Base-by-base conservation (phyloP, 2,888 invertebrate species). In the Leptinotarsa rubiginosa region DNA sequence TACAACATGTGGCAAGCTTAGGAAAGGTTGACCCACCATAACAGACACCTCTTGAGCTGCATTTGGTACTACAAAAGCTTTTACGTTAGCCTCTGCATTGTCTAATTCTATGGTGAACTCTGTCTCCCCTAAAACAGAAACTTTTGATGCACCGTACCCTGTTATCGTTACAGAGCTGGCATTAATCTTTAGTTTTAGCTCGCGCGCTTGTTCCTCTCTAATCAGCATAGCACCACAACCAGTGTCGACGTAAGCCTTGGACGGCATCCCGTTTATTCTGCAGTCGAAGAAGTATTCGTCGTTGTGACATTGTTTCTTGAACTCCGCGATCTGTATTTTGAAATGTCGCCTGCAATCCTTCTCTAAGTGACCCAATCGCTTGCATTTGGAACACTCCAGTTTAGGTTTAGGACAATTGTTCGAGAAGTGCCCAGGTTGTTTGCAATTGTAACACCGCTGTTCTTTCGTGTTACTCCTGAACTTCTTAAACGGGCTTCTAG, bases 1-100 rank as follows among this genome's bases (percentile, higher is more conserved):
- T 18, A 69, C 25, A 49, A 69, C 65, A 49, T 77, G 52, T 47
- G 69, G 65, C 18, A 50, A 47, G 47, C 75, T 77, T 16, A 75
- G 47, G 65, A 75, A 75, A n/a, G 75, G 62, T 64, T 77, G 77
- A 16, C 77, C 75, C 20, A 75, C 62, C 65, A 78, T 69, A n/a
- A 77, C 65, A n/a, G 75, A 69, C 15, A 77, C 65, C 12, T 62
- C 54, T 62, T 78, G 75, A 16, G 70, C 68, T 49, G 54, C 10
- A 69, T 76, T 64, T 50, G 50, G 52, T n/a, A 18, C 18, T 52
- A 52, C 52, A 52, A 52, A 52, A 52, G n/a, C 52, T 52, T 52
- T 52, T 52, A 52, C 52, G 52, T 52, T 52, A 52, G 52, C 52
- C 52, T 52, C 52, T 18, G 18, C 52, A 52, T 52, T n/a, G 10